A percentile compares a stretch with the other conserved stretches of the same genome.
These are phyloP conservation scores for Ophion costatus DNA, from an alignment of 2,888 invertebrate genomes.

Conservation along the genomic window DNA sequence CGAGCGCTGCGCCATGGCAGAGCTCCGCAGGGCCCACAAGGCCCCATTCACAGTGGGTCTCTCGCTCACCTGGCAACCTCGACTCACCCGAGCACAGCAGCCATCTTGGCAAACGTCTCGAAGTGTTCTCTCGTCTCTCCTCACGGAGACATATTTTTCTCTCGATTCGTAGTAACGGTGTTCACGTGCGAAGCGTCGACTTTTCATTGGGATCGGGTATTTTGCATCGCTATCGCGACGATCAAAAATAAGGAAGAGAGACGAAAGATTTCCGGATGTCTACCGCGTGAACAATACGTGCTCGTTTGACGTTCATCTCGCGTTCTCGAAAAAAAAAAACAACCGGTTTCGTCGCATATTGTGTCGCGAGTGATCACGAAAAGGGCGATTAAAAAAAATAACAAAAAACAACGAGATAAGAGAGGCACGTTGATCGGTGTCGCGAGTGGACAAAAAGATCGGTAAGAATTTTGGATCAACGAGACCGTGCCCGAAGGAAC, in stretches of 20 bases:
- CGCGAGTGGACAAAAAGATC: background rate
- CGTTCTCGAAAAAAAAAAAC: conserved; percentile 23
- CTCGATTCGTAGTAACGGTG: background rate
- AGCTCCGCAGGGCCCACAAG: conserved; percentile 44
- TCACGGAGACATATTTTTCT: conserved; percentile 46
- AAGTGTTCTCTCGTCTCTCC: conserved; percentile 56
- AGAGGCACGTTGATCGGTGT: too few species aligned
- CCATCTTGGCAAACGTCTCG: conserved; percentile 74
- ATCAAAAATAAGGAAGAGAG: background rate
- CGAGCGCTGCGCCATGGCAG: conserved; percentile 8
- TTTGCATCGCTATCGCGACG: background rate
- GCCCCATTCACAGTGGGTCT: conserved; percentile 61
- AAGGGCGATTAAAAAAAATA: background rate
- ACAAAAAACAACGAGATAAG: background rate
- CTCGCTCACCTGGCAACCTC: conserved; percentile 72
- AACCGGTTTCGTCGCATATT: conserved; percentile 48
- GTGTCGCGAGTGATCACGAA: conserved; percentile 25
- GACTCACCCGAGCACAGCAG: conserved; percentile 70
- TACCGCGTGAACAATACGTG: background rate
- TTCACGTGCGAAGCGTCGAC: conserved; percentile 8
- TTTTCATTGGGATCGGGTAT: background rate
- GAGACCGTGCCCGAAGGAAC: background rate
- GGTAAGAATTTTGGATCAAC: background rate
- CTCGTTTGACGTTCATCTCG: background rate
- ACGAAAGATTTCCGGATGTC: background rate